Evolutionary conservation across 1,140 invertebrate genomes (phyloP), one percentile per base, ranked within the genome.

Genomic region (Cataglyphis hispanica): DNA sequence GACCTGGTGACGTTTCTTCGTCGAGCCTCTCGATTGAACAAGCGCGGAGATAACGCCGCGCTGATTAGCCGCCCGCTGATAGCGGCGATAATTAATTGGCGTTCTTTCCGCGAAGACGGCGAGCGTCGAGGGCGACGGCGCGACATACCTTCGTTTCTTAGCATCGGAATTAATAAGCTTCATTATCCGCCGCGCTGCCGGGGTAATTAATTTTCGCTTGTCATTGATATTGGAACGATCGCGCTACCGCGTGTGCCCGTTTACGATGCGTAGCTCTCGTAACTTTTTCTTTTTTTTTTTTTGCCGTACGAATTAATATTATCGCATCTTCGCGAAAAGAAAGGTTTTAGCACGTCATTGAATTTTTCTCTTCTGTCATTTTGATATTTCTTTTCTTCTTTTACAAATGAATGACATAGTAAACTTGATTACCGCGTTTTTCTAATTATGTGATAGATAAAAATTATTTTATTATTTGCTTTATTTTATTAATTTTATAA

Each of bases 111-210:
- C 78, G 67, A 72, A n/a, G n/a, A 46, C 78, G 40, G 77, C 25
- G 78, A 31, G 77, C 25, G 78, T 56, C 76, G 58, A 22, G 50
- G 63, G 37, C 74, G 74, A 58, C 72, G 76, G 43, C 46, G 77
- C 70, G 75, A 83, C 74, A 84, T 75, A 22, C 63, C n/a, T 43
- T 22, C 70, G 34, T 86, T 83, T 60, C 78, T 83, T 83, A 74
- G 67, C 78, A 61, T 72, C 78, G 53, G 66, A 83, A 83, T 83
- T 83, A 83, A 83, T 83, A 74, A 74, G 78, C 78, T 83, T 83
- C 78, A 83, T 83, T 83, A 83, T 83, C 67, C 78, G 53, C 78
- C 53, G 56, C 67, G 56, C 67, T 83, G 78, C 78, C 67, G 78
- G 46, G 16, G 67, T 83, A 83, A 83, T 83, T 83, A 83, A 83